Percentiles rank a stretch among this genome's conserved stretches.
phyloP scores from a whole-genome alignment of 2,888 invertebrate species.

The Scaptomyza flava region DNA sequence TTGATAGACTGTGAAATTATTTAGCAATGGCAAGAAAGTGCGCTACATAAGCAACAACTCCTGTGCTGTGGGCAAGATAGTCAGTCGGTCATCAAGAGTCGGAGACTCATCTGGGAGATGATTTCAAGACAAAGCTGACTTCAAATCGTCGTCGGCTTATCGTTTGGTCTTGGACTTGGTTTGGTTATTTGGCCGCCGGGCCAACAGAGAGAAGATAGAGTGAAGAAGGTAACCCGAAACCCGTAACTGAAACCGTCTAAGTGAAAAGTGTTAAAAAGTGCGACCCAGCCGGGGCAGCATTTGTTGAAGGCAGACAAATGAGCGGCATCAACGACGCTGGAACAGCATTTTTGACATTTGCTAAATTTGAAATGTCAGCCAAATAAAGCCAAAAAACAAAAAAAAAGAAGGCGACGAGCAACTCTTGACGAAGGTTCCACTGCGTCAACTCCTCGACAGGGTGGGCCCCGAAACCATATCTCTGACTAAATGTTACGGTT shows the following conservation, averaged over 20 bases:
- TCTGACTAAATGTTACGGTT: constrained; percentile 45
- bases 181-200: constrained; percentile 52
- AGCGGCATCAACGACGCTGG: constrained; percentile 46
- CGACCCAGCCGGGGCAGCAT: constrained; percentile 51
- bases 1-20: constrained; percentile 80
- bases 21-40: constrained; percentile 62
- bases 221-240: constrained; percentile 2
- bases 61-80: constrained; percentile 36
- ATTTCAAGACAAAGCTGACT: constrained; percentile 27
- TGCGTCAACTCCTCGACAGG: constrained; percentile 7
- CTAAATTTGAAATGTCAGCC: constrained; percentile 79
- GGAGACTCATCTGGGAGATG: constrained; percentile 5
- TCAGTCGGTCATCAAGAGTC: constrained; percentile 45
- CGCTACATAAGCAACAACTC: constrained; percentile 49
- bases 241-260: constrained; percentile 48
- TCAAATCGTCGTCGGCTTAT: constrained; percentile 47
- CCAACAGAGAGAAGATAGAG: not conserved
- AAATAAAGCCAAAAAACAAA: constrained; percentile 3
- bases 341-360: constrained; percentile 75
- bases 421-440: constrained; percentile 72
- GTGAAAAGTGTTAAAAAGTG: constrained; percentile 79
- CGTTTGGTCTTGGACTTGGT: constrained; percentile 47
- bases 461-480: constrained; percentile 28
- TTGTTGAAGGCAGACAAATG: constrained; percentile 67
- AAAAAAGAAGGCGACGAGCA: constrained; percentile 7